Percentiles rank a stretch among this genome's conserved stretches.
Conservation (phyloP, 1,140 invertebrate genomes). For the Pararge aegeria region DNA sequence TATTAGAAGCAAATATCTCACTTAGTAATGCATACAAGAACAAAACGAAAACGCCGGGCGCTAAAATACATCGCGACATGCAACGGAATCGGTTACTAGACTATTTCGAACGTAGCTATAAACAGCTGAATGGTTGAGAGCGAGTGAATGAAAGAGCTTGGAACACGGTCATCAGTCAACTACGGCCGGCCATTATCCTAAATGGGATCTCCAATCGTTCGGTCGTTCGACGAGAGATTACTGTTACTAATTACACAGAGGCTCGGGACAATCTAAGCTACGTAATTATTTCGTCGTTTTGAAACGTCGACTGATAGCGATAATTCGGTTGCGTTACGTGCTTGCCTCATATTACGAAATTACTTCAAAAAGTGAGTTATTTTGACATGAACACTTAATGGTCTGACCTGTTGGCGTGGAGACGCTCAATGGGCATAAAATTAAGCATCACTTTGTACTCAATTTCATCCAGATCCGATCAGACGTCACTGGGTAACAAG, state of each 20-base stretch:
- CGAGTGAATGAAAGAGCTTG: conserved; percentile 38
- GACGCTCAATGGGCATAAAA: no score
- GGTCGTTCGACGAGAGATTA: conserved; percentile 31
- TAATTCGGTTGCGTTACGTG: not conserved
- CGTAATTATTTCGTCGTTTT: conserved; percentile 20
- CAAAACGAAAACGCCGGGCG: conserved; percentile 6
- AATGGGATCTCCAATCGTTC: conserved; percentile 42
- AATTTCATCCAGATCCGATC: no score
- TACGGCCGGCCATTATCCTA: conserved; percentile 40
- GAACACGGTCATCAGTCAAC: conserved; percentile 45
- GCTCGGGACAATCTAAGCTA: conserved; percentile 12
- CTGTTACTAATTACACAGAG: conserved; percentile 32
- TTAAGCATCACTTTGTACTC: no score
- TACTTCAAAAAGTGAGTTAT: no score
- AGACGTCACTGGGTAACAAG: no score
- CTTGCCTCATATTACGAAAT: not conserved
- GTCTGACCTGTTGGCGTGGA: no score
- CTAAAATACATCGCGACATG: conserved; percentile 25
- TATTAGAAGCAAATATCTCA: conserved; percentile 13
- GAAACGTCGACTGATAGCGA: conserved; percentile 10
- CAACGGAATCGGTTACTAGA: conserved; percentile 23
- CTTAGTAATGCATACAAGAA: conserved; percentile 16
- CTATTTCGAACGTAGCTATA: conserved; percentile 32
- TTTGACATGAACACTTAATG: no score
- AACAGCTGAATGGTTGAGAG: conserved; percentile 32